Conservation (phyloP, 2,888 invertebrate genomes). For the Stenodera caucasica region DNA sequence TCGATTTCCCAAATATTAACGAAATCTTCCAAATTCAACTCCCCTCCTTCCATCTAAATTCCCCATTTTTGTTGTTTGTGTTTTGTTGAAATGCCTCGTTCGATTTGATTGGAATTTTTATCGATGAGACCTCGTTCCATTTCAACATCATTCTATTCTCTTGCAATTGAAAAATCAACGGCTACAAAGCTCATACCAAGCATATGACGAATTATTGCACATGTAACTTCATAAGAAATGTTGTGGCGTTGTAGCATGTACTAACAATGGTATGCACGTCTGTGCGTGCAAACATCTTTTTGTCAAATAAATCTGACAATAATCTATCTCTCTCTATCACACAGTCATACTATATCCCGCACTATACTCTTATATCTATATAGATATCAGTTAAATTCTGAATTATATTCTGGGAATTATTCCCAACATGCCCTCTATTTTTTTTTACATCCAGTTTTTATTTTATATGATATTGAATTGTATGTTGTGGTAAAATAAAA, state of each 20-base stretch:
- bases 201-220: constrained; percentile 13
- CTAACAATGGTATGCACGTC: constrained; percentile 15
- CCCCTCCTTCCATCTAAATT: no score
- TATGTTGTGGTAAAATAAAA: neutral
- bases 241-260: constrained; percentile 16
- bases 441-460: neutral
- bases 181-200: neutral
- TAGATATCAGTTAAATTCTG: neutral
- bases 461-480: neutral
- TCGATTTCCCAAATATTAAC: no score
- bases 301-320: constrained; percentile 14
- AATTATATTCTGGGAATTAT: constrained; percentile 7
- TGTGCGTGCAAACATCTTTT: constrained; percentile 14
- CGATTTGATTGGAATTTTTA: no score
- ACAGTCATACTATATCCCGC: neutral
- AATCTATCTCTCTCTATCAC: neutral
- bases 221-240: constrained; percentile 10
- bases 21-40: no score
- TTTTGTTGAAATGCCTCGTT: no score
- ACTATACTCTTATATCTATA: neutral
- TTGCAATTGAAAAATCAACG: neutral
- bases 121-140: neutral
- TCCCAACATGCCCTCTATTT: neutral
- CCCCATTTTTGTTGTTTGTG: no score
- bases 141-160: neutral